Conservation (phyloP, 2,113 vertebrate species). For the Podocnemis expansa region DNA sequence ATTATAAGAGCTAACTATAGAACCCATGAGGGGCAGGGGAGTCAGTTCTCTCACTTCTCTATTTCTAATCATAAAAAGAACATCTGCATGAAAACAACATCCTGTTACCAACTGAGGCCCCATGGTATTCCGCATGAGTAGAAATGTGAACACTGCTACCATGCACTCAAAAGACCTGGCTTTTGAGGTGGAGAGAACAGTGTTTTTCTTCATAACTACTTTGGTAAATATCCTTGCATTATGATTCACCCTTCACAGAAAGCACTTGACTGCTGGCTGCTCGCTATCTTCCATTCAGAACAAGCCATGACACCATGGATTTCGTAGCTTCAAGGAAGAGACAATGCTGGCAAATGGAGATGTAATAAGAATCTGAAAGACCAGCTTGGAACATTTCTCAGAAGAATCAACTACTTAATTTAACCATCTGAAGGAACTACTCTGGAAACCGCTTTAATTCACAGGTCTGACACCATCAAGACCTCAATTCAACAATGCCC, state of each 20-base stretch:
- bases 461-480: fast-evolving
- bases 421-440: neutral
- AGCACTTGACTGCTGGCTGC: neutral
- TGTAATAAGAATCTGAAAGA: fast-evolving
- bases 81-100: fast-evolving
- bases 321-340: fast-evolving
- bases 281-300: fast-evolving
- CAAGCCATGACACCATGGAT: neutral
- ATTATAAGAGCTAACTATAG: neutral
- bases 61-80: neutral
- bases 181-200: neutral
- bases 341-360: fast-evolving
- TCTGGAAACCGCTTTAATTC: neutral
- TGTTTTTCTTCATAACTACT: neutral
- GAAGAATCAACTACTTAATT: neutral
- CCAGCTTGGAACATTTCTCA: neutral
- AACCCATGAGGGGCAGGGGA: neutral
- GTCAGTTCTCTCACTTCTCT: neutral
- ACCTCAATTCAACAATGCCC: neutral
- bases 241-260: fast-evolving
- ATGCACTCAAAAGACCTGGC: neutral
- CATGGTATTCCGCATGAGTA: neutral
- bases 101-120: neutral
- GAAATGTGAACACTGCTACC: neutral
- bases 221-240: fast-evolving